phyloP scores from a whole-genome alignment of 2,113 vertebrate genomes.

The Hyla sarda region DNA sequence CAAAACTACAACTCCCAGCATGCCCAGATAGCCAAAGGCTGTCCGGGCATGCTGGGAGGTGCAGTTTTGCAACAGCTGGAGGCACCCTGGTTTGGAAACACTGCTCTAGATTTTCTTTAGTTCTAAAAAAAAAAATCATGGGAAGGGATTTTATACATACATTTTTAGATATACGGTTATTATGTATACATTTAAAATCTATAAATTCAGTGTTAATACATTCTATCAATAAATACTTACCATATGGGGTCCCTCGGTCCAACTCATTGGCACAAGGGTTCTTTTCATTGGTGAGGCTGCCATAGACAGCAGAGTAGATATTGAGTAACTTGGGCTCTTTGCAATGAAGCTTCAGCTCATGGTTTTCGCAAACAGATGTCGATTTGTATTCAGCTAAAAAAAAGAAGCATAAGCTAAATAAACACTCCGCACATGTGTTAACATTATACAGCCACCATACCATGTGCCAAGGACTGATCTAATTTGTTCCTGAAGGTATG shows the following conservation, averaged over 20 bases:
- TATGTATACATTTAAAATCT: no score
- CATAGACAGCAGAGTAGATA: conserved; percentile 91
- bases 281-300: conserved; percentile 75
- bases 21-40: no score
- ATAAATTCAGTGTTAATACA: no score
- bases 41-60: no score
- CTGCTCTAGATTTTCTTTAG: no score
- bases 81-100: no score
- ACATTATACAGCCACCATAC: background rate
- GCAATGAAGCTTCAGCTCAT: conserved; percentile 86
- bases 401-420: conserved; percentile 60
- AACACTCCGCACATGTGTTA: conserved; percentile 27
- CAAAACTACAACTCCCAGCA: no score
- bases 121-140: no score
- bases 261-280: conserved; percentile 74
- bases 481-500: background rate
- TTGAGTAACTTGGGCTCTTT: conserved; percentile 87
- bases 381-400: conserved; percentile 89
- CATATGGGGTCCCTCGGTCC: conserved; percentile 58
- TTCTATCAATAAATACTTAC: no score
- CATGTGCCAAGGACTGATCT: background rate
- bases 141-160: no score
- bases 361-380: conserved; percentile 86
- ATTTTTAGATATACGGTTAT: no score
- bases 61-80: no score